Percentiles rank a stretch among this genome's conserved stretches.
Evolutionary conservation across 2,888 invertebrate genomes (phyloP).

Genomic region (Pollenia labialis): DNA sequence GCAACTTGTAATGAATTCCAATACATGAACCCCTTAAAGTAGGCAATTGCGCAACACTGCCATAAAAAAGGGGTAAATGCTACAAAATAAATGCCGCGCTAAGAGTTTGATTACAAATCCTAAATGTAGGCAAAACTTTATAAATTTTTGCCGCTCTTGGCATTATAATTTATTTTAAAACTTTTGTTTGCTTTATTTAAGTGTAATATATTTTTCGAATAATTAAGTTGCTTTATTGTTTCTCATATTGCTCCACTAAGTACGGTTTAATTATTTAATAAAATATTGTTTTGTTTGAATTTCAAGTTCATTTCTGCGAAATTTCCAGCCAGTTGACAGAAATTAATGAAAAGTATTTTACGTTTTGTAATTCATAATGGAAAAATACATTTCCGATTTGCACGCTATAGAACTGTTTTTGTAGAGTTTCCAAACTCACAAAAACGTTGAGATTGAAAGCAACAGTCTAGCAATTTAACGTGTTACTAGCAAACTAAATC

Average conservation of each 20-base stretch:
- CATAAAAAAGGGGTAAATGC: too few species aligned
- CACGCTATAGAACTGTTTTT: constrained; percentile 4
- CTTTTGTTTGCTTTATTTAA: neutral
- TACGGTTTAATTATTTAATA: constrained; percentile 9
- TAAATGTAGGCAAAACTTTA: too few species aligned
- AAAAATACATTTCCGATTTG: constrained; percentile 38
- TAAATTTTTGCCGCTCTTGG: too few species aligned
- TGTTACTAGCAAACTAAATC: too few species aligned
- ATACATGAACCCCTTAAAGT: neutral
- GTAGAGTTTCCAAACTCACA: neutral
- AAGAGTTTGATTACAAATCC: too few species aligned
- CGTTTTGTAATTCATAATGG: constrained; percentile 18
- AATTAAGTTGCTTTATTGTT: neutral
- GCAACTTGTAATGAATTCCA: neutral
- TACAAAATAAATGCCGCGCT: too few species aligned
- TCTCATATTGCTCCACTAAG: neutral
- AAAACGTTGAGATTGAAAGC: neutral
- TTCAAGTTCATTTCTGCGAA: constrained; percentile 10
- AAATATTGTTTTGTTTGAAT: neutral
- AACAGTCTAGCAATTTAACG: too few species aligned
- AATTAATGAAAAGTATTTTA: constrained; percentile 28
- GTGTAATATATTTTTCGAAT: neutral
- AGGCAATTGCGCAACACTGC: neutral
- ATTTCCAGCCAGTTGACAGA: neutral
- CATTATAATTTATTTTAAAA: neutral